Conservation (phyloP, 2,888 invertebrate genomes). For the Fissipunctia ypsillon region DNA sequence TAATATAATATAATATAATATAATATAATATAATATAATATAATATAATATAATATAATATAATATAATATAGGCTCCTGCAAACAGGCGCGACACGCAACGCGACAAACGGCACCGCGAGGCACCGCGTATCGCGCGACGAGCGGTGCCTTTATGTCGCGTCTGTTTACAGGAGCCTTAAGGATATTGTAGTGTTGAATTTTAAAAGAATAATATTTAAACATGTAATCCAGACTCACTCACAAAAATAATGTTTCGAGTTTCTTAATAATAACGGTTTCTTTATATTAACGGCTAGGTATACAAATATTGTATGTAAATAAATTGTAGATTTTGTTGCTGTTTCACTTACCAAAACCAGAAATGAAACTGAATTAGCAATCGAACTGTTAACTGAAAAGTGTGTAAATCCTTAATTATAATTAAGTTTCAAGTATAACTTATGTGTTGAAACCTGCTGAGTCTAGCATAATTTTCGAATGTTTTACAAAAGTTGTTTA, state of each 20-base stretch:
- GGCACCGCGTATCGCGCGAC: too few relatives aligned
- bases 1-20: too few relatives aligned
- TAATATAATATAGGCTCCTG: too few relatives aligned
- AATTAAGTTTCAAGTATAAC: slow-evolving; percentile 24
- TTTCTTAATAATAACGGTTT: too few relatives aligned
- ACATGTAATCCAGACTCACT: not conserved
- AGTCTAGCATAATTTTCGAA: not conserved
- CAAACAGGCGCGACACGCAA: too few relatives aligned
- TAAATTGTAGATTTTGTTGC: not conserved
- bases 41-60: too few relatives aligned
- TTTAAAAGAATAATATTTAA: not conserved
- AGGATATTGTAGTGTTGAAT: not conserved
- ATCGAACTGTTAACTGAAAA: not conserved
- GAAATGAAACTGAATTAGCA: not conserved
- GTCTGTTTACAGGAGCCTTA: too few relatives aligned
- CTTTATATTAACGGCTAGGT: not conserved
- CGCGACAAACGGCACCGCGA: too few relatives aligned
- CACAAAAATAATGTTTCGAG: not conserved
- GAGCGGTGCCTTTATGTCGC: too few relatives aligned
- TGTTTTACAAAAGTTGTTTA: slow-evolving; percentile 7
- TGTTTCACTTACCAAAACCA: slow-evolving; percentile 6
- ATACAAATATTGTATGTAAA: not conserved
- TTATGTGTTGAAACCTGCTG: not conserved
- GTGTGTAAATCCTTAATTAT: slow-evolving; percentile 11
- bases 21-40: too few relatives aligned